These are phyloP conservation scores for Cyanoramphus novaezelandiae DNA, from an alignment of 2,113 vertebrate species.

Conservation along the genomic window DNA sequence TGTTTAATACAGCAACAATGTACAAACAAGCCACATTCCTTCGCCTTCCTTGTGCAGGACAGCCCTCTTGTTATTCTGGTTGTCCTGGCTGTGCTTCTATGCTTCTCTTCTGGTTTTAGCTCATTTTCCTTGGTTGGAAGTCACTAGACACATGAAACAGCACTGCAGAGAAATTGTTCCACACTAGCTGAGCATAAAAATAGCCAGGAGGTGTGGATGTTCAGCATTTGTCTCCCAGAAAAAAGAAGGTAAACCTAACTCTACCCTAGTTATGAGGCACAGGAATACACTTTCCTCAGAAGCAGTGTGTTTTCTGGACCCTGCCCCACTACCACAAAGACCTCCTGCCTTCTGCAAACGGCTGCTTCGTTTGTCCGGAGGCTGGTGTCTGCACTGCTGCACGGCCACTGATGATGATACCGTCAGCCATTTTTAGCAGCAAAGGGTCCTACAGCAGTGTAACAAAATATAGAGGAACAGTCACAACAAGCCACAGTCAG, in stretches of 20 bases:
- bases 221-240: background rate
- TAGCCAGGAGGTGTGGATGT: background rate
- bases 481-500: background rate
- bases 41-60: background rate
- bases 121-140: background rate
- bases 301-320: background rate
- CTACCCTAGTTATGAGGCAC: background rate
- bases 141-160: background rate
- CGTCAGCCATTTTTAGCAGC: background rate
- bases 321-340: background rate
- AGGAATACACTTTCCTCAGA: background rate
- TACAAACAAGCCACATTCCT: background rate
- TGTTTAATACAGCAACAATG: background rate
- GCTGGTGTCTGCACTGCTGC: rapidly evolving
- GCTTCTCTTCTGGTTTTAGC: background rate
- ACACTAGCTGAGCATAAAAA: background rate
- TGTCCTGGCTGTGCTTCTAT: background rate
- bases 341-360: background rate
- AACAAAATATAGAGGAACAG: rapidly evolving
- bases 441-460: background rate
- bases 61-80: background rate
- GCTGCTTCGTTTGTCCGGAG: background rate
- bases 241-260: background rate
- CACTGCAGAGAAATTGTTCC: background rate
- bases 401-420: rapidly evolving